Percentiles rank a stretch among this genome's conserved stretches.
Evolutionary conservation across 1,140 invertebrate species (phyloP).

Genomic region (Achroia grisella): DNA sequence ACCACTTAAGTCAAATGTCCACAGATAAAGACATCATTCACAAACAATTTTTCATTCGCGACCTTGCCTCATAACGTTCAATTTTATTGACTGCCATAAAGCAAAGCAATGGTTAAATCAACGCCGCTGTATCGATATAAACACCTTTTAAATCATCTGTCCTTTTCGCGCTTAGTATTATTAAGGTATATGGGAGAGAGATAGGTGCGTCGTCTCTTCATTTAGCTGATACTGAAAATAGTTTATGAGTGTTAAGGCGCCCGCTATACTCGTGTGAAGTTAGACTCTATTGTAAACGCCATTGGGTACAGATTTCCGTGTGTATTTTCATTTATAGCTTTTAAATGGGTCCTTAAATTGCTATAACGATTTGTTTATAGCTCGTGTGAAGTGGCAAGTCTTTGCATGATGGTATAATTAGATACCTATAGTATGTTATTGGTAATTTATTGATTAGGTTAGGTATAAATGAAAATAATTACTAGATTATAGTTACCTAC

Average conservation of each 20-base stretch:
- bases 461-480: too few species aligned
- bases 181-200: slow-evolving; percentile 22
- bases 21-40: slow-evolving; percentile 65
- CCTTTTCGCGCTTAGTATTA: slow-evolving; percentile 27
- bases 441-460: slow-evolving; percentile 4
- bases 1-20: slow-evolving; percentile 11
- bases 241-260: slow-evolving; percentile 54
- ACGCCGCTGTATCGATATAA: slow-evolving; percentile 65
- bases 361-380: slow-evolving; percentile 74
- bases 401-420: slow-evolving; percentile 46
- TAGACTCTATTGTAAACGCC: slow-evolving; percentile 17
- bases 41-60: slow-evolving; percentile 51
- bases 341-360: slow-evolving; percentile 73
- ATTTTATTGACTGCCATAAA: slow-evolving; percentile 72
- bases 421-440: slow-evolving; percentile 16
- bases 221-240: slow-evolving; percentile 61
- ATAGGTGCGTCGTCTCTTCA: slow-evolving; percentile 36
- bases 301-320: slow-evolving; percentile 22
- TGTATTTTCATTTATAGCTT: slow-evolving; percentile 56
- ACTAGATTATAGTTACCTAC: too few species aligned
- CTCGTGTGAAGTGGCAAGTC: slow-evolving; percentile 30
- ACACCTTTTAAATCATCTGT: slow-evolving; percentile 61
- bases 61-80: slow-evolving; percentile 70
- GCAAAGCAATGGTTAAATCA: slow-evolving; percentile 71
- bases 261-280: slow-evolving; percentile 13